These are phyloP conservation scores for Huso huso DNA, from an alignment of 2,797 vertebrate genomes.

Conservation along the genomic window DNA sequence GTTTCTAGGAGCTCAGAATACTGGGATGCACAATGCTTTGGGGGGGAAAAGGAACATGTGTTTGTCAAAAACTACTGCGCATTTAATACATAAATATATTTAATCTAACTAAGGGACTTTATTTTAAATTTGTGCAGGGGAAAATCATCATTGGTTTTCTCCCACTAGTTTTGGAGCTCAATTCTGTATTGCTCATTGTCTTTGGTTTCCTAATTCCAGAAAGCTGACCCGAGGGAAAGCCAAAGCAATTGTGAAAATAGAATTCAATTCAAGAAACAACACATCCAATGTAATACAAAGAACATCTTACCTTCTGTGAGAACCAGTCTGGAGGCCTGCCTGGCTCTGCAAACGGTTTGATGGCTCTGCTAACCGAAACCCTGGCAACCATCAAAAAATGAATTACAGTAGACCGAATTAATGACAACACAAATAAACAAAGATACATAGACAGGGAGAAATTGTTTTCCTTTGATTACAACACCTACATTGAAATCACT, in stretches of 20 bases:
- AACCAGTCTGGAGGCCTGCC: conserved; percentile 94
- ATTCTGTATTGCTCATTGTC: too few relatives aligned
- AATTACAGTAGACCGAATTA: neutral
- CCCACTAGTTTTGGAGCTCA: too few relatives aligned
- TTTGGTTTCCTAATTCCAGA: too few relatives aligned
- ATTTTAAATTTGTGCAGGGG: too few relatives aligned
- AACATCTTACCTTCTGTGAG: conserved; percentile 79
- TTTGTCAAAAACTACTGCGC: neutral
- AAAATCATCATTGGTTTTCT: too few relatives aligned
- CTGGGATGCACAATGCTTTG: conserved; percentile 92
- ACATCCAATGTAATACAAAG: neutral
- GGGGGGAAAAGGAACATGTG: conserved; percentile 28
- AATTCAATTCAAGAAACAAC: neutral
- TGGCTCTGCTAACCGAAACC: conserved; percentile 95
- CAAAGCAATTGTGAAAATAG: conserved; percentile 6
- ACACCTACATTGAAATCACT: too few relatives aligned
- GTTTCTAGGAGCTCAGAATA: conserved; percentile 91
- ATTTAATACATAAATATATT: neutral
- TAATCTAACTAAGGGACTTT: too few relatives aligned
- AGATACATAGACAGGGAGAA: too few relatives aligned
- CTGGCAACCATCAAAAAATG: conserved; percentile 39
- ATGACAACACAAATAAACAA: neutral
- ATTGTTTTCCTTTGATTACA: too few relatives aligned
- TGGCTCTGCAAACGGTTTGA: conserved; percentile 91
- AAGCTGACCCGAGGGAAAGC: conserved; percentile 9